phyloP scores from a whole-genome alignment of 1,140 invertebrate genomes.

The Probaryconus sp. region DNA sequence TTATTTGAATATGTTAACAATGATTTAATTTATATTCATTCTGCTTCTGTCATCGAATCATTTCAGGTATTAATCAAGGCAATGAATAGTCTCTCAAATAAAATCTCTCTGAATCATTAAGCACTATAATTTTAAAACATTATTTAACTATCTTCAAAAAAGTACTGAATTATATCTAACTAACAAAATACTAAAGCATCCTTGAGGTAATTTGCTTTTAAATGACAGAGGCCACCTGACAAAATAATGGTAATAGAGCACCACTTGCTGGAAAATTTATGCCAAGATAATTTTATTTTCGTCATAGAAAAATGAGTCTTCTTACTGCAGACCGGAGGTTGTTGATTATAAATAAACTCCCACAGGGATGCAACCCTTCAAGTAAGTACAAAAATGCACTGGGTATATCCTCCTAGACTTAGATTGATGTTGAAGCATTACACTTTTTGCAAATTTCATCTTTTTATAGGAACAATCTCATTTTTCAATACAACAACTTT shows the following conservation, averaged over 20 bases:
- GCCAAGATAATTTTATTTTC: background rate
- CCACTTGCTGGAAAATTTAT: slow-evolving; percentile 7
- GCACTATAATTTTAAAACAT: too few species aligned
- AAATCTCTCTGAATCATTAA: too few species aligned
- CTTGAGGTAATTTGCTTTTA: background rate
- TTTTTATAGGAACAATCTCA: slow-evolving; percentile 11
- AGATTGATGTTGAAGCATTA: slow-evolving; percentile 23
- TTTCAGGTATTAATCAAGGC: too few species aligned
- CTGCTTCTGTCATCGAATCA: too few species aligned
- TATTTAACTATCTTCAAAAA: too few species aligned
- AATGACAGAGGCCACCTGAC: background rate
- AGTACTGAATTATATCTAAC: too few species aligned
- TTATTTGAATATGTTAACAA: slow-evolving; percentile 17
- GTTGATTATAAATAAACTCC: slow-evolving; percentile 29
- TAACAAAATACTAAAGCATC: too few species aligned
- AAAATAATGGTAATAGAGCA: background rate
- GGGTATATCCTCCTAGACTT: slow-evolving; percentile 2
- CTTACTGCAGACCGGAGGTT: slow-evolving; percentile 10
- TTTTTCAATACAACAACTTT: slow-evolving; percentile 15
- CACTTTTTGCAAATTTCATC: slow-evolving; percentile 22
- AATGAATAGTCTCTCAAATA: too few species aligned
- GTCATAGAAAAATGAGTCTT: slow-evolving; percentile 11
- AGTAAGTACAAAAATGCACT: background rate
- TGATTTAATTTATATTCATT: too few species aligned
- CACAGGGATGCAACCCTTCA: background rate